Base-by-base conservation (phyloP, 2,888 invertebrate species). In the Plebejus argus region DNA sequence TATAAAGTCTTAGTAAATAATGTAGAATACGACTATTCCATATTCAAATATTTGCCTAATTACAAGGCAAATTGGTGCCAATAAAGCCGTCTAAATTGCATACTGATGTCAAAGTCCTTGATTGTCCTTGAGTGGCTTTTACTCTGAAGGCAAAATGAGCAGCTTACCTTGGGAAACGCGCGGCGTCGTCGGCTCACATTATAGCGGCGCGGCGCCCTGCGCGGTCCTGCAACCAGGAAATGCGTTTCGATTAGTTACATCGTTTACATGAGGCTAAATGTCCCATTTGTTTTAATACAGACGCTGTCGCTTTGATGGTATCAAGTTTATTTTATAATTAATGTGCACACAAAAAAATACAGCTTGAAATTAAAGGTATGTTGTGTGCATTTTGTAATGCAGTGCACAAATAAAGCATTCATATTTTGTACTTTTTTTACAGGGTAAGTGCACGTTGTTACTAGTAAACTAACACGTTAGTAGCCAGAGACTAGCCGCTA, bases 121-220 rank as follows among this genome's bases (percentile, higher is more conserved):
- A n/a, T 53, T 28, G 56, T 70, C 77, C 77, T 77, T 77, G 49
- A 20, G 76, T 66, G 70, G 79, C 81, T 81, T 80, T 81, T 81
- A 81, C 81, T 81, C 77, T 79, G 79, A 45, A 81, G 79, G 79
- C 81, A 81, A 82, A 80, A 82, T 79, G 82, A 77, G 88, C 89
- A 77, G 88, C 90, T 92, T 88, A 93, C 93, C 93, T 93, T 93
- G 87, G 87, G 86, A 91, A 89, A 89, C 86, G 89, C 89, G 89
- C 90, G 86, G 86, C 83, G 88, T 87, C 88, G 91, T 92, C 89
- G 92, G 92, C 86, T 93, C 89, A 93, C 93, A 93, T 93, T 93
- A 93, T 93, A 90, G 86, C 82, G 83, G 82, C 84, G 83, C 82
- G 82, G 85, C 85, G 86, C 85, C 86, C 87, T 84, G 84, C 85